Evolutionary conservation across 2,113 vertebrate genomes (phyloP), one percentile per base, ranked within the genome.

Genomic region (Benitochromis conjunctus): DNA sequence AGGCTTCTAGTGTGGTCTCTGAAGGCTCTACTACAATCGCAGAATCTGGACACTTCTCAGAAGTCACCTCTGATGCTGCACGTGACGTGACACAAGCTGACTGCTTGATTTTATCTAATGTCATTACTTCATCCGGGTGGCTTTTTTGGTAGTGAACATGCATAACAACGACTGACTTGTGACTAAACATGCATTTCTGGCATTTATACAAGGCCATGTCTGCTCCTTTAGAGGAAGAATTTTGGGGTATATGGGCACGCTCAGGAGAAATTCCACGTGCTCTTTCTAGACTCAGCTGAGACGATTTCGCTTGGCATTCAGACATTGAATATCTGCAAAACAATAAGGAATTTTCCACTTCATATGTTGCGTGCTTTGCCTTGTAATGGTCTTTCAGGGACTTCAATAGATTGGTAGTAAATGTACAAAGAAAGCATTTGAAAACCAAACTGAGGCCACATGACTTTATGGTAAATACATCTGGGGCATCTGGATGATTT

Each of bases 91-190:
- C 56, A 46, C 1, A 2, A 46, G 77, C n/a, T 2, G 31, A 60
- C 38, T 71, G 91, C 80, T 91, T 95, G 29, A 95, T 93, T 86
- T 87, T 84, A 43, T 93, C 86, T 9, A 95, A 78, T 3, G 92
- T 89, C 34, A 98, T 54, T 92, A 95, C 92, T 96, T 97, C 95
- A 95, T 97, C 96, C 0, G 97, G 97, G 87, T 99, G 98, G 29
- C 95, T 96, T 91, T 97, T 98, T 94, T 97, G 97, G 91, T 98
- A 98, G 91, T 99, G 98, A 64, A 98, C 97, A 88, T 98, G 92
- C 94, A 99, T 95, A 2, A 97, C 98, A 93, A 98, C 96, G 94
- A 97, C 97, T 8, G 95, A 95, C 62, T 89, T 93, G 5, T 94
- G 92, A 46, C 55, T 76, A 54, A 94, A 95, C 1, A 19, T 29